Percentiles rank a stretch among this genome's conserved stretches.
These are phyloP conservation scores for Folsomia candida DNA, from an alignment of 2,888 invertebrate species.

Conservation along the genomic window DNA sequence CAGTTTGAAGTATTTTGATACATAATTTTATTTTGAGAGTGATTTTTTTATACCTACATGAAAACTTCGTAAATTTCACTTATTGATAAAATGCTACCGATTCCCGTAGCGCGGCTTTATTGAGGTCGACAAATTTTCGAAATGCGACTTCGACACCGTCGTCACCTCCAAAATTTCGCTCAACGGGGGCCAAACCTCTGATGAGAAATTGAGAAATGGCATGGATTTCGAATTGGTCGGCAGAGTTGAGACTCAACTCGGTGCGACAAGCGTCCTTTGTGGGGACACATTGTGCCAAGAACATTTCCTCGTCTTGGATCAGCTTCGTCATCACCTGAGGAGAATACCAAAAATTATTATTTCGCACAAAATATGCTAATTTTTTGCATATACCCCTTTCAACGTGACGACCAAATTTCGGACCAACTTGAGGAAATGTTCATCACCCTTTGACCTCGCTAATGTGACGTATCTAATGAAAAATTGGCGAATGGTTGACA, in stretches of 20 bases:
- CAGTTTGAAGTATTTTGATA: no score
- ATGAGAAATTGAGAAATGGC: constrained; percentile 3
- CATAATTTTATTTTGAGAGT: no score
- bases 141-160: no score
- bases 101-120: no score
- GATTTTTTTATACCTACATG: no score
- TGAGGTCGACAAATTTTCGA: no score
- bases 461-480: neutral
- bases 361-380: no score
- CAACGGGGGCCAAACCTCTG: constrained; percentile 4
- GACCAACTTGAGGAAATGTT: constrained; percentile 13
- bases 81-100: no score
- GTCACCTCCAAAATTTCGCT: no score
- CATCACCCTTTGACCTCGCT: neutral
- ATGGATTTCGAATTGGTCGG: constrained; percentile 7
- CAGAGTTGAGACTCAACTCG: neutral
- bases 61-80: no score
- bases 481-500: neutral
- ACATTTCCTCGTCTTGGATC: constrained; percentile 15
- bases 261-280: neutral
- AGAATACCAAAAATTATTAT: no score
- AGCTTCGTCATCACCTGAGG: constrained; percentile 15
- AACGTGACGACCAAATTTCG: constrained; percentile 14
- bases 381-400: no score
- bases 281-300: neutral